phyloP scores from a whole-genome alignment of 2,797 vertebrate species.

The Lepilemur septentrionalis region DNA sequence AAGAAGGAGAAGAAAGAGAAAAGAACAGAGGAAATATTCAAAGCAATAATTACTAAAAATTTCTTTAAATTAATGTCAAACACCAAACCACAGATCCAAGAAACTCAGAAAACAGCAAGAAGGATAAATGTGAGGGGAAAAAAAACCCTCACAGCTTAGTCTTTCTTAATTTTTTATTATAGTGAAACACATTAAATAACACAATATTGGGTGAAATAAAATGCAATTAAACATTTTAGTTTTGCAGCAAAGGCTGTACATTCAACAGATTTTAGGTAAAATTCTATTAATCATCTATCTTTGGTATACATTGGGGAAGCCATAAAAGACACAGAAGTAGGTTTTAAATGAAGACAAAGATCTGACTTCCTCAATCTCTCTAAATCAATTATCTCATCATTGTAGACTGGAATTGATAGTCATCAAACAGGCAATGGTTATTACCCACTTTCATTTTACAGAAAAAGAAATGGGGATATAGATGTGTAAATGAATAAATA shows the following conservation, averaged over 20 bases:
- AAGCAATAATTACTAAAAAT: background rate
- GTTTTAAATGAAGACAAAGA: background rate
- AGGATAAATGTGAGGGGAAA: background rate
- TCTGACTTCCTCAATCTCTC: background rate
- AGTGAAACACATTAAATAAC: background rate
- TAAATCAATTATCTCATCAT: background rate
- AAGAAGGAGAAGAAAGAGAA: background rate
- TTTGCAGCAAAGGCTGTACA: background rate
- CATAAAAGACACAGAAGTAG: background rate
- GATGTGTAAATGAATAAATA: background rate
- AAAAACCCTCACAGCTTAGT: background rate
- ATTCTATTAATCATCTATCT: background rate
- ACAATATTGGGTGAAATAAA: background rate
- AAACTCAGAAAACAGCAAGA: background rate
- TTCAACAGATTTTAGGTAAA: background rate
- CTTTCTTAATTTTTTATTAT: background rate
- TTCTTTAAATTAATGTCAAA: background rate
- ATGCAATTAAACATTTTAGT: background rate
- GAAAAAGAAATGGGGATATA: background rate
- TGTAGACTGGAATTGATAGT: background rate
- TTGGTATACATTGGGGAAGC: background rate
- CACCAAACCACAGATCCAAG: background rate
- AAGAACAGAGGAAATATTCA: background rate
- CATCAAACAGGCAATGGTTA: background rate
- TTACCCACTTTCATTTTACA: background rate